Percentiles rank a stretch among this genome's conserved stretches.
Conservation (phyloP, 2,888 invertebrate genomes). For the Colletes collaris region DNA sequence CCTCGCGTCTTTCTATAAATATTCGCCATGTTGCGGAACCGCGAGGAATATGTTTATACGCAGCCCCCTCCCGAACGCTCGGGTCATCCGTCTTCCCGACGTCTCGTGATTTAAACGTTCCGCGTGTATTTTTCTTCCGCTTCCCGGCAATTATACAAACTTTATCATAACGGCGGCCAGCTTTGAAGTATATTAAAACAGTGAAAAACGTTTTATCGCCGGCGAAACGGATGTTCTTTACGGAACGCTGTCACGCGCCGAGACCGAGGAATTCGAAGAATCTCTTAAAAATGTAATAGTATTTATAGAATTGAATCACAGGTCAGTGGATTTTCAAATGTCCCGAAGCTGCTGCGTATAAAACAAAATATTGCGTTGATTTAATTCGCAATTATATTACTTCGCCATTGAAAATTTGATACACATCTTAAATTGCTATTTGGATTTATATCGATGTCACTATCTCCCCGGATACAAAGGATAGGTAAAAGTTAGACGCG, state of each 20-base stretch:
- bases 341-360: no score
- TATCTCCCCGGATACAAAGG: background rate
- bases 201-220: constrained; percentile 22
- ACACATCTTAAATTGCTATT: background rate
- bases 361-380: no score
- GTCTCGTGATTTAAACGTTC: constrained; percentile 21
- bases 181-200: constrained; percentile 7
- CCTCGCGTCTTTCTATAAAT: constrained; percentile 53
- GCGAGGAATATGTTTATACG: constrained; percentile 48
- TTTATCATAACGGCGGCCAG: constrained; percentile 29
- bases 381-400: no score
- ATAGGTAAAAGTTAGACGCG: no score
- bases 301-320: no score
- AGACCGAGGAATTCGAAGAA: constrained; percentile 4
- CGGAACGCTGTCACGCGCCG: background rate
- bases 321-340: no score
- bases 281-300: background rate
- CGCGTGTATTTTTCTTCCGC: constrained; percentile 30
- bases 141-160: constrained; percentile 34
- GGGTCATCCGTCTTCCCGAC: constrained; percentile 15
- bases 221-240: background rate
- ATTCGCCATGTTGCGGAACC: constrained; percentile 47
- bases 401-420: no score
- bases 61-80: no score
- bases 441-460: background rate